phyloP scores from a whole-genome alignment of 2,888 invertebrate species.

The Plemyria rubiginata region DNA sequence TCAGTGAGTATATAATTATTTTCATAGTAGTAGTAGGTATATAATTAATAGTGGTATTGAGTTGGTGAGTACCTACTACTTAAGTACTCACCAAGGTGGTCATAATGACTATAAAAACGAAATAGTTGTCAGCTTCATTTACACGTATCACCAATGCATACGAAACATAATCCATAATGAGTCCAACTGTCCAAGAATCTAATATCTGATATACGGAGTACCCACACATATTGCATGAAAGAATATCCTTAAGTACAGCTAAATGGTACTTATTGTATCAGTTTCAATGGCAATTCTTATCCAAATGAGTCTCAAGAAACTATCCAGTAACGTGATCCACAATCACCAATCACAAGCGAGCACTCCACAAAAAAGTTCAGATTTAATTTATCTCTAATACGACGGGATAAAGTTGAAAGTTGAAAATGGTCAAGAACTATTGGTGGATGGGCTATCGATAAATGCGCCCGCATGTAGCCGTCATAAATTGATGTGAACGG shows the following conservation, averaged over 20 bases:
- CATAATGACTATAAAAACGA: conserved; percentile 22
- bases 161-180: conserved; percentile 27
- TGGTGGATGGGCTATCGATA: conserved; percentile 41
- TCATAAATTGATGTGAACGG: conserved; percentile 58
- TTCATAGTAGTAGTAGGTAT: too few species aligned
- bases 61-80: too few species aligned
- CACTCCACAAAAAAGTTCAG: conserved; percentile 12
- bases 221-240: conserved; percentile 28
- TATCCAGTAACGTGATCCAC: conserved; percentile 39
- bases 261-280: conserved; percentile 44
- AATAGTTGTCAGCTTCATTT: conserved; percentile 24
- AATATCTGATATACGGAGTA: conserved; percentile 14
- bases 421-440: conserved; percentile 6
- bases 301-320: conserved; percentile 41
- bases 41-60: too few species aligned
- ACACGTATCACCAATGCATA: too few species aligned
- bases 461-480: conserved; percentile 72
- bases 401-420: conserved; percentile 20
- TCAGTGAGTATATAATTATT: too few species aligned
- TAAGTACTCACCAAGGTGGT: conserved; percentile 23
- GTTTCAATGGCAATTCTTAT: conserved; percentile 41
- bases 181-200: conserved; percentile 12
- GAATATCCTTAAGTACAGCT: conserved; percentile 34
- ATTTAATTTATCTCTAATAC: neutral
- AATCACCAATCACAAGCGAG: conserved; percentile 35